These are phyloP conservation scores for Leptopilina myrica DNA, from an alignment of 2,888 invertebrate genomes.

Conservation along the genomic window DNA sequence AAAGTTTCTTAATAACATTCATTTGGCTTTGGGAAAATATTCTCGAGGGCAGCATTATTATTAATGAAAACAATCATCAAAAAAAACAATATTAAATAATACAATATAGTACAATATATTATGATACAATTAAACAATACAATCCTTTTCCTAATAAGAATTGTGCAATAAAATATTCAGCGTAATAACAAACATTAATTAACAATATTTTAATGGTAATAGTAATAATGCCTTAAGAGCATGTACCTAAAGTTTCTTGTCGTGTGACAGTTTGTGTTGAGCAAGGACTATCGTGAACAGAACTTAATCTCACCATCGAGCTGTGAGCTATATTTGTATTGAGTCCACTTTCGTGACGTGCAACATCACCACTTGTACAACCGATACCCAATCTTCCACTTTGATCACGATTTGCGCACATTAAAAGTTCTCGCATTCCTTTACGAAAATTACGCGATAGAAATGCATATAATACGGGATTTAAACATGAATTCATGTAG, in stretches of 20 bases:
- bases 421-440: conserved; percentile 89
- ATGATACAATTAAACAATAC: too few species aligned
- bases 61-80: too few species aligned
- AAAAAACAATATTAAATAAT: too few species aligned
- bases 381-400: conserved; percentile 64
- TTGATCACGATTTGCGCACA: conserved; percentile 78
- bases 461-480: conserved; percentile 94
- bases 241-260: conserved; percentile 53
- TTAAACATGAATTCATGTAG: conserved; percentile 93
- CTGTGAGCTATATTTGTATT: conserved; percentile 58
- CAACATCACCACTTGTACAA: conserved; percentile 58
- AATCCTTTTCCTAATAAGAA: too few species aligned
- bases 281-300: conserved; percentile 63
- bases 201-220: too few species aligned
- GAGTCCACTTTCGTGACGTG: conserved; percentile 61
- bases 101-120: too few species aligned
- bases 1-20: too few species aligned
- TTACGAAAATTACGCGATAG: conserved; percentile 89
- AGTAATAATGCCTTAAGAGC: conserved; percentile 38
- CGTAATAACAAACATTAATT: too few species aligned
- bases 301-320: conserved; percentile 64
- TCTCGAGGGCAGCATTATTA: too few species aligned
- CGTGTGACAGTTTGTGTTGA: conserved; percentile 59
- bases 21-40: too few species aligned
- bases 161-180: too few species aligned